These are phyloP conservation scores for Melanerpes formicivorus DNA, from an alignment of 2,113 vertebrate species.

Conservation along the genomic window DNA sequence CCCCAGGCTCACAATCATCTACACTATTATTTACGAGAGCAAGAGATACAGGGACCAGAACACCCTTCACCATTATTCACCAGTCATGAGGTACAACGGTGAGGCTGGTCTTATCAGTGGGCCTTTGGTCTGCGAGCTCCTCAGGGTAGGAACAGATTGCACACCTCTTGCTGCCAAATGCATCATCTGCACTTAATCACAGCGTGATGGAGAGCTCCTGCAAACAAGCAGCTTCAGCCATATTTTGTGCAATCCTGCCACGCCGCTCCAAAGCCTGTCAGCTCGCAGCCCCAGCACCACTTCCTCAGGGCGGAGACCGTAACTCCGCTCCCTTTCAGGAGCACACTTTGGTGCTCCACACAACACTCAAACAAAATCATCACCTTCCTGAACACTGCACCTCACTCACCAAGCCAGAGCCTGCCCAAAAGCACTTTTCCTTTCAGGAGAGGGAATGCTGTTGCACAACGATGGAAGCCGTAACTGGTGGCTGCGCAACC, in stretches of 20 bases:
- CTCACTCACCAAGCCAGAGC: background rate
- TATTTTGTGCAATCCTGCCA: background rate
- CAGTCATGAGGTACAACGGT: background rate
- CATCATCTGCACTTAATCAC: background rate
- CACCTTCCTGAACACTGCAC: background rate
- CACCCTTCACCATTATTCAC: background rate
- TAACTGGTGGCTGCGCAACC: background rate
- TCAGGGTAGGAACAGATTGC: background rate
- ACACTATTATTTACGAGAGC: background rate
- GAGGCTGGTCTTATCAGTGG: background rate
- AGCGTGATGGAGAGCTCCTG: background rate
- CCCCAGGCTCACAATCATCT: background rate
- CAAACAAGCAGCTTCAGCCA: background rate
- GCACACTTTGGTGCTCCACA: accelerated
- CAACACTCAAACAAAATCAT: background rate
- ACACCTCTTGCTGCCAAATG: constrained; percentile 19
- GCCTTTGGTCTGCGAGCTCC: background rate
- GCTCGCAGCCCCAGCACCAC: background rate
- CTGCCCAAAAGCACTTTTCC: background rate
- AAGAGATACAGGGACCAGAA: background rate
- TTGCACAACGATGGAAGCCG: accelerated
- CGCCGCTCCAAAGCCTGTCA: background rate
- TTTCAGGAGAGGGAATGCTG: background rate
- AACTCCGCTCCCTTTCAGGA: background rate
- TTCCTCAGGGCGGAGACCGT: background rate